Evolutionary conservation across 2,113 vertebrate genomes (phyloP).

Genomic region (Oophaga pumilio): DNA sequence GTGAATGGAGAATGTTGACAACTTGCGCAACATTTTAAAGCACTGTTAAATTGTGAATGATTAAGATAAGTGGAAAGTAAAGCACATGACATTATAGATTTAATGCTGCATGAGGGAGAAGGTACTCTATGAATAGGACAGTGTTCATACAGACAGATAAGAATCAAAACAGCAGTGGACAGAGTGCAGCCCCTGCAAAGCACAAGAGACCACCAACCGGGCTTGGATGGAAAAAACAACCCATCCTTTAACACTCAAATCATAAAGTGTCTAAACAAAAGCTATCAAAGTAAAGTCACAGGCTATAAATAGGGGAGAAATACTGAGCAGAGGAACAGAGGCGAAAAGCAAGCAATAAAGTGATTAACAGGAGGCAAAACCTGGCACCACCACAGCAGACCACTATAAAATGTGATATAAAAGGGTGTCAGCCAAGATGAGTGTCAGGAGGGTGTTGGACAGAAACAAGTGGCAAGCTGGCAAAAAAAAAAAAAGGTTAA

Average conservation of each 20-base stretch:
- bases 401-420: conserved; percentile 42
- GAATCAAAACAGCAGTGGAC: background rate
- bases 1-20: background rate
- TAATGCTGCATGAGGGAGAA: background rate
- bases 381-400: conserved; percentile 5
- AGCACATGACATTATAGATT: background rate
- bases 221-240: background rate
- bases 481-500: background rate
- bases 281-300: background rate
- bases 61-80: background rate
- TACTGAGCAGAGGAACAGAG: background rate
- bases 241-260: background rate
- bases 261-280: background rate
- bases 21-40: background rate
- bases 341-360: conserved; percentile 39
- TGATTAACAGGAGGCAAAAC: conserved; percentile 1
- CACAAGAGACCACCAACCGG: conserved; percentile 10
- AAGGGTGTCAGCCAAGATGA: conserved; percentile 11
- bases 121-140: background rate
- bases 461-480: conserved; percentile 9
- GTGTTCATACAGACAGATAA: background rate
- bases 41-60: background rate
- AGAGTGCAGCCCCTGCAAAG: background rate
- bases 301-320: background rate
- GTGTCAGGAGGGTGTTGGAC: background rate